phyloP scores from a whole-genome alignment of 2,888 invertebrate species.

The Griposia aprilina region DNA sequence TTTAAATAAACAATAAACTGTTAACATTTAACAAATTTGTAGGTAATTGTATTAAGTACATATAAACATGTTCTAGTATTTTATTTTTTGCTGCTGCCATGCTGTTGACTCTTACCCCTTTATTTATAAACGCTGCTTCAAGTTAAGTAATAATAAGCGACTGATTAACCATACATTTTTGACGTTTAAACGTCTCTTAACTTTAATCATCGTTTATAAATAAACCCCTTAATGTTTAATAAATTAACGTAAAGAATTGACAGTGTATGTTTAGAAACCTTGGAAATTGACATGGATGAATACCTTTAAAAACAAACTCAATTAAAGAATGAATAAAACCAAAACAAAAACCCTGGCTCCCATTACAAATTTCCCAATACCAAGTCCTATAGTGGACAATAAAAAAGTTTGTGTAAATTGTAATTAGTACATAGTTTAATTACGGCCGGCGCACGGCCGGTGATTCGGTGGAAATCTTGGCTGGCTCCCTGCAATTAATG shows the following conservation, averaged over 20 bases:
- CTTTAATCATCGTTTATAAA: neutral
- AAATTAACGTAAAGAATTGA: neutral
- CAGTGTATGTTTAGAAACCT: neutral
- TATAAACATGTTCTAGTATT: neutral
- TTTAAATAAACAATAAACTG: neutral
- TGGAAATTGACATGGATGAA: neutral
- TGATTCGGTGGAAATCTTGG: conserved; percentile 85
- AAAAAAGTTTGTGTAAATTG: conserved; percentile 82
- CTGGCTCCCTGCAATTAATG: conserved; percentile 85
- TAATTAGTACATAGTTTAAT: conserved; percentile 89
- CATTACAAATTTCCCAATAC: conserved; percentile 34
- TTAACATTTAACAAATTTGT: neutral
- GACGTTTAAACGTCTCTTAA: neutral
- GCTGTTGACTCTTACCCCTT: too few relatives aligned
- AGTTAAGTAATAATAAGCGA: neutral
- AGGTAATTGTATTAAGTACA: neutral
- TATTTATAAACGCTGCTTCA: neutral
- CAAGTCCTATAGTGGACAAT: conserved; percentile 68
- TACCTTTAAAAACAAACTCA: too few relatives aligned
- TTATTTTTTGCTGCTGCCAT: too few relatives aligned
- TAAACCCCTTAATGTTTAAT: neutral
- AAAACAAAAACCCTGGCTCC: neutral
- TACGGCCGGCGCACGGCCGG: conserved; percentile 76
- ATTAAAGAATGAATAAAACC: neutral
- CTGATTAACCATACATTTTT: neutral